These are phyloP conservation scores for Cotesia glomerata DNA, from an alignment of 1,140 invertebrate species.

Conservation along the genomic window DNA sequence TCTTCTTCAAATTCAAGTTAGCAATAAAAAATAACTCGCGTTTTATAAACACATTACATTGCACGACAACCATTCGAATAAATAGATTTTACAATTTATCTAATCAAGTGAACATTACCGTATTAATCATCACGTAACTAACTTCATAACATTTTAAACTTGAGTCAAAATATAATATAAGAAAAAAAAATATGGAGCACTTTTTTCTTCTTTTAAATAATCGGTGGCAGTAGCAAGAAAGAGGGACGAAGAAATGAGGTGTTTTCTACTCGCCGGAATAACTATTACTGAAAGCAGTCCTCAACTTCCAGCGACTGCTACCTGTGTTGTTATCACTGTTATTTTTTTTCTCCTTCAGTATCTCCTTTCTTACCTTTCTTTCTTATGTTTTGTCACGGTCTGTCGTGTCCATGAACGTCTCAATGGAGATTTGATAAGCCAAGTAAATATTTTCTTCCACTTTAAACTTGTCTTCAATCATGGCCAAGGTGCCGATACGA, in stretches of 20 bases:
- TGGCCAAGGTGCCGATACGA: background rate
- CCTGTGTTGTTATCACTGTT: background rate
- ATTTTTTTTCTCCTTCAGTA: background rate
- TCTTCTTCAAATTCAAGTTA: too few relatives aligned
- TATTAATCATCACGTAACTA: too few relatives aligned
- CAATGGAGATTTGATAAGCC: background rate
- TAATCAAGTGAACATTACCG: too few relatives aligned
- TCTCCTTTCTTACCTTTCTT: background rate
- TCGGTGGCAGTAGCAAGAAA: background rate
- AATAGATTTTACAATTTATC: too few relatives aligned
- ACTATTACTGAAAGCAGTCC: background rate
- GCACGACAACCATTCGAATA: too few relatives aligned
- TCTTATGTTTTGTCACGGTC: too few relatives aligned
- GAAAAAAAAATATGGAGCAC: too few relatives aligned
- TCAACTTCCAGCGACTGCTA: background rate
- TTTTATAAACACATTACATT: too few relatives aligned
- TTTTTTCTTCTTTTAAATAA: too few relatives aligned
- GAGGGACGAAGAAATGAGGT: background rate
- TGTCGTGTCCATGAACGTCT: background rate
- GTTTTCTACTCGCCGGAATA: background rate
- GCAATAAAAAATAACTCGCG: background rate
- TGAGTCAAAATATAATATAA: too few relatives aligned
- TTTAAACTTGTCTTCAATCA: background rate
- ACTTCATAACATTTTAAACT: too few relatives aligned
- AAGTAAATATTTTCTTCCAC: constrained; percentile 1